Evolutionary conservation across 2,797 vertebrate genomes (phyloP).

Genomic region (Megaceryle alcyon): DNA sequence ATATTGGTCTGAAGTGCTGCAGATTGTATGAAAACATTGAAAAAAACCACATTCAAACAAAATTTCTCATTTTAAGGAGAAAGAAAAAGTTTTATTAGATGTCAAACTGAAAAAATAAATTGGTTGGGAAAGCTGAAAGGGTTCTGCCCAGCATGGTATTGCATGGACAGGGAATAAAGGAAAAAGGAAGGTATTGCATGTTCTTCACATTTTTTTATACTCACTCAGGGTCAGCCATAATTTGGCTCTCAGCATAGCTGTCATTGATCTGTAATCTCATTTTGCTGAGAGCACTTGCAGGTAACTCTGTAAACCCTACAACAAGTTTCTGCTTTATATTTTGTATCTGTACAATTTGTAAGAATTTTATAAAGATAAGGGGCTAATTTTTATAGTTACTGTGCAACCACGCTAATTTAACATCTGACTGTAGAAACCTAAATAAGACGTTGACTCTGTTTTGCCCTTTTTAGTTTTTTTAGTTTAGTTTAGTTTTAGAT

Average conservation of each 20-base stretch:
- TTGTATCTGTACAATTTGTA: background rate
- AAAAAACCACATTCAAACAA: background rate
- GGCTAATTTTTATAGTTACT: background rate
- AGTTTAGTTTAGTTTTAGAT: background rate
- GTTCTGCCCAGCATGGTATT: background rate
- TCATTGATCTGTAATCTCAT: background rate
- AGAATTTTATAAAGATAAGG: background rate
- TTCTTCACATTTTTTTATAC: background rate
- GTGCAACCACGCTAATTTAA: background rate
- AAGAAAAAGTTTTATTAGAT: background rate
- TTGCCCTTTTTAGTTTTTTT: background rate
- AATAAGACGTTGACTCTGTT: background rate
- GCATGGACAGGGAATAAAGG: background rate
- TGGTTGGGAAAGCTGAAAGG: background rate
- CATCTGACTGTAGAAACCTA: background rate
- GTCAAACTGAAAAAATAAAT: background rate
- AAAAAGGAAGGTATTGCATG: background rate
- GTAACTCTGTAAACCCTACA: background rate
- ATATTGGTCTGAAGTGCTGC: background rate
- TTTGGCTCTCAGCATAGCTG: background rate
- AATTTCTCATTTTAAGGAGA: background rate
- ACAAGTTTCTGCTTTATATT: background rate
- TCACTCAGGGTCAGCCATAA: background rate
- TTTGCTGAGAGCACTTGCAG: background rate
- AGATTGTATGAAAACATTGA: background rate